A percentile compares a stretch with the other conserved stretches of the same genome.
phyloP scores from a whole-genome alignment of 2,888 invertebrate genomes.

The Dichetophora obliterata region DNA sequence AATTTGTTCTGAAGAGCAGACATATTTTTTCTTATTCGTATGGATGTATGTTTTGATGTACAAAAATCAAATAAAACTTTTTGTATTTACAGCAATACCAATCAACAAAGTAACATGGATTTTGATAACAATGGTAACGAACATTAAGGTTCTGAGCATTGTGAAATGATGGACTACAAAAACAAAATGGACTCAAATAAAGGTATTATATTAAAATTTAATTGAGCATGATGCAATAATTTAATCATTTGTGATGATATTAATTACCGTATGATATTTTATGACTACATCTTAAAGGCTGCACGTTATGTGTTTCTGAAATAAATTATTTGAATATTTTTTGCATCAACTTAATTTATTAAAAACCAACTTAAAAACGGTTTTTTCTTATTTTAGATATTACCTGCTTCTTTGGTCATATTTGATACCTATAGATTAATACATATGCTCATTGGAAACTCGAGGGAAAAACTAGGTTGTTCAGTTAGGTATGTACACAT shows the following conservation, averaged over 20 bases:
- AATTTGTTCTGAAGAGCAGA: too few relatives aligned
- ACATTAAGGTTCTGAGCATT: not conserved
- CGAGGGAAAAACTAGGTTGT: not conserved
- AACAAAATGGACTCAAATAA: not conserved
- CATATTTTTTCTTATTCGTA: too few relatives aligned
- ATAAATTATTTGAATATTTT: not conserved
- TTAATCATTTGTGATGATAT: constrained; percentile 47
- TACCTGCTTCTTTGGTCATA: too few relatives aligned
- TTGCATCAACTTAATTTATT: not conserved
- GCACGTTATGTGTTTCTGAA: constrained; percentile 51
- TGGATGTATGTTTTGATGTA: too few relatives aligned
- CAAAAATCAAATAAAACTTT: too few relatives aligned
- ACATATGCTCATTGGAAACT: not conserved
- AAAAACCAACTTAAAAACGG: not conserved
- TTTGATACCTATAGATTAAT: too few relatives aligned
- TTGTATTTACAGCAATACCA: too few relatives aligned
- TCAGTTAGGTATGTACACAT: too few relatives aligned
- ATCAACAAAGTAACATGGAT: too few relatives aligned
- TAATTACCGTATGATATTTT: constrained; percentile 56
- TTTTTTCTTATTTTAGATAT: too few relatives aligned
- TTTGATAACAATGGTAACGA: too few relatives aligned
- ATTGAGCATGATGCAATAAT: not conserved
- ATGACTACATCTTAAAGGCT: constrained; percentile 52
- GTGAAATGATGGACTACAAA: not conserved
- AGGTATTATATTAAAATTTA: constrained; percentile 9